A percentile compares a stretch with the other conserved stretches of the same genome.
phyloP scores from a whole-genome alignment of 2,888 invertebrate species.

The Syrphus vitripennis region DNA sequence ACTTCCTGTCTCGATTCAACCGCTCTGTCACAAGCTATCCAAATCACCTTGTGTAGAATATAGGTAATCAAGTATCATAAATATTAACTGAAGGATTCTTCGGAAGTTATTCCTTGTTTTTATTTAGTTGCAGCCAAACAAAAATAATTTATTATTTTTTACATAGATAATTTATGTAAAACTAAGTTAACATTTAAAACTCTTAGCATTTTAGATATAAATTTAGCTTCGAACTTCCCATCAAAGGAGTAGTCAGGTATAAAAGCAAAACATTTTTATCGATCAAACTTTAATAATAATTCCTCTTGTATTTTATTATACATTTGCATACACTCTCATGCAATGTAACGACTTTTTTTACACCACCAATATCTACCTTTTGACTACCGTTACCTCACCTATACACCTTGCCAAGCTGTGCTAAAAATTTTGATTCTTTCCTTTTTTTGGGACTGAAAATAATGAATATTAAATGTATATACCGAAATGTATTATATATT shows the following conservation, averaged over 20 bases:
- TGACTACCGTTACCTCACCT: background rate
- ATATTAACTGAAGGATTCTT: no score
- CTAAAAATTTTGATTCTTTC: background rate
- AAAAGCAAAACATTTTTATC: background rate
- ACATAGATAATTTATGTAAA: no score
- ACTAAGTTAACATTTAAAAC: background rate
- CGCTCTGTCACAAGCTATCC: no score
- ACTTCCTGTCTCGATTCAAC: no score
- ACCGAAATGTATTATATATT: background rate
- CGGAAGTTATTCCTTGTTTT: no score
- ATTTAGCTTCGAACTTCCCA: background rate
- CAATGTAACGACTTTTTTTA: background rate
- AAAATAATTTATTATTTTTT: no score
- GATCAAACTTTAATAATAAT: slow-evolving; percentile 32
- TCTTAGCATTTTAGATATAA: background rate
- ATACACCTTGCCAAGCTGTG: background rate
- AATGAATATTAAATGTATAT: slow-evolving; percentile 18
- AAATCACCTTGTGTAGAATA: no score
- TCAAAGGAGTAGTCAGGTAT: background rate
- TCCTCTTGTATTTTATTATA: background rate
- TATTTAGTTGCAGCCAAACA: no score
- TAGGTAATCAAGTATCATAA: no score
- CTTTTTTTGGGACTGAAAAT: slow-evolving; percentile 6
- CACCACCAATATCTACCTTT: background rate
- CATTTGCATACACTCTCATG: slow-evolving; percentile 10